phyloP scores from a whole-genome alignment of 2,797 vertebrate genomes.

The Pangasius djambal region DNA sequence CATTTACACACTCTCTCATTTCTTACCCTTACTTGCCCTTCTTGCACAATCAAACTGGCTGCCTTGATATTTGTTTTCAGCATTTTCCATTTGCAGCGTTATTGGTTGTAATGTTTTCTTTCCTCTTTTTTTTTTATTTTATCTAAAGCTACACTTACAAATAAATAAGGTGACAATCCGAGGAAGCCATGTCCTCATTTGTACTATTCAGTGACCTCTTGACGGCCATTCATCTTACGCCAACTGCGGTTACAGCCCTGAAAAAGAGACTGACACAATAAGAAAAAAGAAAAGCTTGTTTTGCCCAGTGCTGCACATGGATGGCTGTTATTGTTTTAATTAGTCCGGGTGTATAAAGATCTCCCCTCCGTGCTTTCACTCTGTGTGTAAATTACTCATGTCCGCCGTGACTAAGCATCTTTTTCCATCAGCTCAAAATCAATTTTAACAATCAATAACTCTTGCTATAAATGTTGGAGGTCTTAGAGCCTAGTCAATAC shows the following conservation, averaged over 20 bases:
- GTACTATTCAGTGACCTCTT: constrained; percentile 50
- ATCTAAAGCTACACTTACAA: constrained; percentile 23
- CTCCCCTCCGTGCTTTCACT: constrained; percentile 50
- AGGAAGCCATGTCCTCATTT: constrained; percentile 52
- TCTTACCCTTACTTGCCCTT: constrained; percentile 34
- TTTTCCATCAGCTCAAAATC: constrained; percentile 59
- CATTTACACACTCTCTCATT: constrained; percentile 38
- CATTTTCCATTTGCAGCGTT: constrained; percentile 37
- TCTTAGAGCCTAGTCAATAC: constrained; percentile 54
- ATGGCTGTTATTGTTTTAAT: constrained; percentile 57
- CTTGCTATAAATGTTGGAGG: constrained; percentile 50
- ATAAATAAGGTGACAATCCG: constrained; percentile 28
- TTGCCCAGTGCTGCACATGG: constrained; percentile 48
- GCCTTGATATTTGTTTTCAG: constrained; percentile 46
- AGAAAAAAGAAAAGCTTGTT: constrained; percentile 37
- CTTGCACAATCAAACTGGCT: constrained; percentile 40
- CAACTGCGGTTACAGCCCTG: constrained; percentile 49
- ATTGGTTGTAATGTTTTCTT: constrained; percentile 29
- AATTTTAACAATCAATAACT: constrained; percentile 60
- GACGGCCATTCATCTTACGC: constrained; percentile 48
- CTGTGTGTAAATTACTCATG: constrained; percentile 57
- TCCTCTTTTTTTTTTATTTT: constrained; percentile 2
- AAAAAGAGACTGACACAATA: constrained; percentile 51
- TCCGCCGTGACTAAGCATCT: constrained; percentile 55
- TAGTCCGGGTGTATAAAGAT: constrained; percentile 57